Evolutionary conservation across 2,888 invertebrate genomes (phyloP).

Genomic region (Melanchra persicariae): DNA sequence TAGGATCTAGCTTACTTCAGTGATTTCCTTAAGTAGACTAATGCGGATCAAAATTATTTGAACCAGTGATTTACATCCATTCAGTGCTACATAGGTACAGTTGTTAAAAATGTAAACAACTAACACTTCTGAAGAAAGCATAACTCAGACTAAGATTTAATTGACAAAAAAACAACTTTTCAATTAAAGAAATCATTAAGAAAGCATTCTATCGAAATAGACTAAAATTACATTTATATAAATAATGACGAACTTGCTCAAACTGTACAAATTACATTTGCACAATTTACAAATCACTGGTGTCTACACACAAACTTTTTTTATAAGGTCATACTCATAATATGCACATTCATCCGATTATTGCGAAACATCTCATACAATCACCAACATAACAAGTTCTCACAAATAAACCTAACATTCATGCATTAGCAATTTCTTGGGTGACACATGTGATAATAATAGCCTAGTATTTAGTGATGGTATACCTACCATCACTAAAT

Average conservation of each 20-base stretch:
- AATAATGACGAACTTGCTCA: slow-evolving; percentile 27
- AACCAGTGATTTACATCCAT: slow-evolving; percentile 46
- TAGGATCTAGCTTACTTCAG: slow-evolving; percentile 9
- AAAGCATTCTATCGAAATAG: slow-evolving; percentile 12
- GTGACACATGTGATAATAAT: slow-evolving; percentile 16
- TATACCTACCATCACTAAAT: no score
- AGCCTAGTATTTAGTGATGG: slow-evolving; percentile 4
- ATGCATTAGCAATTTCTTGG: slow-evolving; percentile 44
- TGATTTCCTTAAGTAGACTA: slow-evolving; percentile 18
- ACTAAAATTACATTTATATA: slow-evolving; percentile 41
- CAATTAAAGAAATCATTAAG: neutral
- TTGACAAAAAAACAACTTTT: slow-evolving; percentile 36
- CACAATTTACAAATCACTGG: slow-evolving; percentile 55
- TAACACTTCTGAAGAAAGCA: slow-evolving; percentile 16
- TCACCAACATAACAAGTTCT: slow-evolving; percentile 20
- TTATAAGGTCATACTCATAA: no score
- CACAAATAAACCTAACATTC: slow-evolving; percentile 18
- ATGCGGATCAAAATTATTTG: slow-evolving; percentile 41
- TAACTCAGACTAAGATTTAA: slow-evolving; percentile 6
- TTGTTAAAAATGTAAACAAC: slow-evolving; percentile 7
- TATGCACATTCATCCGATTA: slow-evolving; percentile 35
- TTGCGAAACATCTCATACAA: slow-evolving; percentile 29
- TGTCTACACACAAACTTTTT: slow-evolving; percentile 13
- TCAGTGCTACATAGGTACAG: slow-evolving; percentile 5
- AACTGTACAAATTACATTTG: slow-evolving; percentile 51